These are phyloP conservation scores for Sycobia sp. DNA, from an alignment of 1,140 invertebrate genomes.

Conservation along the genomic window DNA sequence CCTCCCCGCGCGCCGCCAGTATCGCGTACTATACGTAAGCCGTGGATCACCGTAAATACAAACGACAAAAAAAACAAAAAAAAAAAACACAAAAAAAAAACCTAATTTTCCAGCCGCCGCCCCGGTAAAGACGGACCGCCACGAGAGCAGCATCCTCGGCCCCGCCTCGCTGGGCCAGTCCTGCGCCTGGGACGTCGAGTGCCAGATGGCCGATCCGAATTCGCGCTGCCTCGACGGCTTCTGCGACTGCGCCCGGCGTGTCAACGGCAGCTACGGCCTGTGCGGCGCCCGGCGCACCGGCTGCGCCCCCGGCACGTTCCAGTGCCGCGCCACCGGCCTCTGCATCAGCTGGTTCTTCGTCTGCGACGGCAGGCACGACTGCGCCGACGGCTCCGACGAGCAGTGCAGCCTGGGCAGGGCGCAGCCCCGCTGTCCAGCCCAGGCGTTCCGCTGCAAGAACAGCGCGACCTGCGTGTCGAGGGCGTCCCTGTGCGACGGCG, in stretches of 20 bases:
- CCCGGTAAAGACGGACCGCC: constrained; percentile 52
- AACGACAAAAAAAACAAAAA: too few species aligned
- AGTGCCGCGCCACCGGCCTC: constrained; percentile 79
- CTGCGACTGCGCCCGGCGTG: constrained; percentile 75
- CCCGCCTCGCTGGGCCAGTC: constrained; percentile 77
- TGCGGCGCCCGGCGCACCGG: constrained; percentile 77
- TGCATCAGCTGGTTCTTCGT: constrained; percentile 92
- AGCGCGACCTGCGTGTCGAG: constrained; percentile 76
- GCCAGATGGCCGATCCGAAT: constrained; percentile 76
- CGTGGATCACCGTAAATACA: too few species aligned
- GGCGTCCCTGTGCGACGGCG: constrained; percentile 78
- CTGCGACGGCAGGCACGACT: constrained; percentile 90
- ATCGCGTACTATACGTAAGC: too few species aligned
- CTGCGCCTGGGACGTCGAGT: constrained; percentile 78
- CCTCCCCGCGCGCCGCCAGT: too few species aligned
- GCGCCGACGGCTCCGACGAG: constrained; percentile 84
- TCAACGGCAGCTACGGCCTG: constrained; percentile 57
- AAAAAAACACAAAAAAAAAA: too few species aligned
- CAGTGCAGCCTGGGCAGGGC: constrained; percentile 63
- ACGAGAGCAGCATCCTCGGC: constrained; percentile 62
- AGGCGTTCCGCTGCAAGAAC: constrained; percentile 71
- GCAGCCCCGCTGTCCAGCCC: constrained; percentile 54
- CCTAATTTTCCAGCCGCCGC: constrained; percentile 9
- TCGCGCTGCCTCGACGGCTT: constrained; percentile 77
- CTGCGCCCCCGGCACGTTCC: constrained; percentile 81